A percentile compares a stretch with the other conserved stretches of the same genome.
These are phyloP conservation scores for Tiaroga cobitis DNA, from an alignment of 2,797 vertebrate species.

Conservation along the genomic window DNA sequence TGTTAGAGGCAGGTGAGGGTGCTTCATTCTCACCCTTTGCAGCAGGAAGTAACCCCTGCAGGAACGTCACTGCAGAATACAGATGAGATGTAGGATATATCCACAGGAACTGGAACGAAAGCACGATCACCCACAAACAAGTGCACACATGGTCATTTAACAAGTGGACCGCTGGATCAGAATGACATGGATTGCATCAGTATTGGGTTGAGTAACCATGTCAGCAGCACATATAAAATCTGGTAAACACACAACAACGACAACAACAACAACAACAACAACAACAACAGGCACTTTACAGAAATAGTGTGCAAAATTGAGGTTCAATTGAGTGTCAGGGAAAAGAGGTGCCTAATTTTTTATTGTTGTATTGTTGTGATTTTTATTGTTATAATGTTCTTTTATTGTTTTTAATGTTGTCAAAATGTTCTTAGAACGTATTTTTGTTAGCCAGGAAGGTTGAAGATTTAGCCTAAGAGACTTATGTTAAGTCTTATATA, in stretches of 20 bases:
- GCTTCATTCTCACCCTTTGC: constrained; percentile 21
- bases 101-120: not conserved
- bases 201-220: constrained; percentile 15
- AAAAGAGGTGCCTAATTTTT: not conserved
- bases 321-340: not conserved
- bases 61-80: constrained; percentile 13
- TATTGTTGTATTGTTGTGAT: too few species aligned
- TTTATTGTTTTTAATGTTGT: not conserved
- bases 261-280: not conserved
- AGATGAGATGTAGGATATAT: constrained; percentile 13
- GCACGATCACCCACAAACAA: not conserved
- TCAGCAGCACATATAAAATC: not conserved
- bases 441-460: not conserved
- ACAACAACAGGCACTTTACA: not conserved
- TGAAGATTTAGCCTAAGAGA: not conserved
- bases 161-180: constrained; percentile 5
- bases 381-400: too few species aligned
- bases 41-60: constrained; percentile 35
- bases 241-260: too few species aligned
- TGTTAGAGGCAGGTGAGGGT: constrained; percentile 38
- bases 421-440: not conserved
- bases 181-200: constrained; percentile 24
- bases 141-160: not conserved
- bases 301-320: not conserved
- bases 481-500: not conserved